Conservation (phyloP, 2,113 vertebrate species). For the Osmerus eperlanus region DNA sequence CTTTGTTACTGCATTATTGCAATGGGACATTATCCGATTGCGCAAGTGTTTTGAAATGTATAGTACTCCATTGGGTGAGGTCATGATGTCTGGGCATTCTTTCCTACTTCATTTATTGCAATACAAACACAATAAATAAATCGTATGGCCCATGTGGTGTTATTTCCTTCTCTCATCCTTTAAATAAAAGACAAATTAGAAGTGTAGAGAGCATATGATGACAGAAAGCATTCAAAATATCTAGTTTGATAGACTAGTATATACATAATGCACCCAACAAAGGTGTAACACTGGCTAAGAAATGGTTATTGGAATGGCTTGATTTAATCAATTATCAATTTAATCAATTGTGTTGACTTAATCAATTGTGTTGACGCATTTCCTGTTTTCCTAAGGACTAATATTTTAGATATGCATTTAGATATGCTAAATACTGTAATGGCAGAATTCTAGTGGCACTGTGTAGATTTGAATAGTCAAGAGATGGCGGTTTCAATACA, state of each 20-base stretch:
- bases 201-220: background rate
- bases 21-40: constrained; percentile 14
- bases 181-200: constrained; percentile 22
- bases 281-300: background rate
- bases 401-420: too few relatives aligned
- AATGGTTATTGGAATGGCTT: background rate
- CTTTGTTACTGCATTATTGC: constrained; percentile 12
- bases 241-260: background rate
- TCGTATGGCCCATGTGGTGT: constrained; percentile 16
- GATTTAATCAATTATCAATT: background rate
- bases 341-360: background rate
- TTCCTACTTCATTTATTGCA: constrained; percentile 27
- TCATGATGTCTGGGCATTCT: constrained; percentile 27
- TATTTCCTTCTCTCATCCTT: constrained; percentile 35
- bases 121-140: constrained; percentile 32
- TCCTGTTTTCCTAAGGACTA: too few relatives aligned
- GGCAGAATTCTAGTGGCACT: too few relatives aligned
- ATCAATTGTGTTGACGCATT: background rate
- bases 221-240: constrained; percentile 13
- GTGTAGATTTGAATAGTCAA: too few relatives aligned
- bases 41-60: constrained; percentile 14
- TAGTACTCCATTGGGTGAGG: constrained; percentile 41
- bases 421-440: too few relatives aligned
- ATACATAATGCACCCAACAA: constrained; percentile 7
- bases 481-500: too few relatives aligned